Conservation (phyloP, 37 sponge, comb jelly and placozoan species). For the Beroe ovata region DNA sequence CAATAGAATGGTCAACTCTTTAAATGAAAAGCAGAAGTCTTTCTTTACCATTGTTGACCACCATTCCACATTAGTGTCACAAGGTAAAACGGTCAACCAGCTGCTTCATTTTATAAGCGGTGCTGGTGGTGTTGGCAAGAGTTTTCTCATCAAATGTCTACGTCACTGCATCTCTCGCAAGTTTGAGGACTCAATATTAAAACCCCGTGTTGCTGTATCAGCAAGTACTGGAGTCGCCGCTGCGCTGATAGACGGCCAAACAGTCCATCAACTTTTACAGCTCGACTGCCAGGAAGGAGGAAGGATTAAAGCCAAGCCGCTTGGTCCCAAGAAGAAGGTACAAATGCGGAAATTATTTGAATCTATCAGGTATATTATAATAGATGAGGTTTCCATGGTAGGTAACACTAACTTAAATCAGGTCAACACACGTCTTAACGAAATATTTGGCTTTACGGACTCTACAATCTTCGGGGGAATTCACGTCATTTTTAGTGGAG, state of each 20-base stretch:
- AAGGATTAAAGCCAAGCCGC: background rate
- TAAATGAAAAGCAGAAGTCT: background rate
- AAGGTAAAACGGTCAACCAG: background rate
- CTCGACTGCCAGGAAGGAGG: constrained; percentile 45
- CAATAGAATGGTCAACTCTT: background rate
- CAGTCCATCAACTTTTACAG: constrained; percentile 21
- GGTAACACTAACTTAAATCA: constrained; percentile 57
- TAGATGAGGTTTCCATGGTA: constrained; percentile 59
- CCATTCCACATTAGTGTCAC: background rate
- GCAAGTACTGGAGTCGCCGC: constrained; percentile 57
- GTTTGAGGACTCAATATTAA: background rate
- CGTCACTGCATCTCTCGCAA: background rate
- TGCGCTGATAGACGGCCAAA: constrained; percentile 29
- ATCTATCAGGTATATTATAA: background rate
- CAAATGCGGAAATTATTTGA: background rate
- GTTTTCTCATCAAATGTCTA: background rate
- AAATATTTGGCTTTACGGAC: background rate
- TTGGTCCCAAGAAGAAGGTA: background rate
- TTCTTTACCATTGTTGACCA: background rate
- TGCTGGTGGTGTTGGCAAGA: constrained; percentile 48
- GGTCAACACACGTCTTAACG: constrained; percentile 2
- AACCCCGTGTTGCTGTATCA: background rate
- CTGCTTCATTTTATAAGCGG: constrained; percentile 39
- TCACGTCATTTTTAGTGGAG: constrained; percentile 26
- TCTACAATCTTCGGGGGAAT: constrained; percentile 27